Base-by-base conservation (phyloP, 2,888 invertebrate species). In the Linnaemya vulpina region DNA sequence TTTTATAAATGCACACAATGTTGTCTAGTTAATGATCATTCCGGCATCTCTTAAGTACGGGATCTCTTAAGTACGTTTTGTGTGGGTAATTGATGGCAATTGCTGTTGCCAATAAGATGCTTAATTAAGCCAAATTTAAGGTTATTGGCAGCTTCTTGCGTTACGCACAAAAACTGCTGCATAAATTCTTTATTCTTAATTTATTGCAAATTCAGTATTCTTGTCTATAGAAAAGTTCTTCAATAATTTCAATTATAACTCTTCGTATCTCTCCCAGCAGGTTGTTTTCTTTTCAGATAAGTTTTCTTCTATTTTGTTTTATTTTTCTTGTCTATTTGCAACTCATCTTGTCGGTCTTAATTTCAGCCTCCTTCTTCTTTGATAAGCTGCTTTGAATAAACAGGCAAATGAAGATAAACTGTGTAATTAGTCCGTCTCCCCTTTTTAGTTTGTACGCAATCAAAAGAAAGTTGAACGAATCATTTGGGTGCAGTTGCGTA, bases 111-210 rank as follows among this genome's bases (percentile, higher is more conserved):
- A 89, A 91, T 89, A 89, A 7, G 3, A 40, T 89, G 89, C 89
- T 88, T 90, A 90, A 90, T 90, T 90, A 91, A 88, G 87, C 88
- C 88, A 89, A 90, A 90, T 89, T 90, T 90, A 90, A 89, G 89
- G 89, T 89, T 90, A 90, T 89, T 89, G 89, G 90, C 87, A 88
- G 88, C 87, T 87, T 77, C 86, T 55, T 75, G 71, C 73, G n/a
- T 71, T 70, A 77, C 51, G 35, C 55, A 38, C 38, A 13, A 40
- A 9, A 68, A 55, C 13, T 58, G 49, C 11, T 65, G 20, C 40
- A 58, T 43, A 62, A 70, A 62, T 63, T 25, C 43, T 68, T 74
- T 15, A 17, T 74, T 67, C 35, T n/a, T 60, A 3, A 30, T 30
- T 30, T 30, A 0, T 53, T 17, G n/a, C 8, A 35, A 58, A 4